These are phyloP conservation scores for Mionectes olivaceus DNA, from an alignment of 2,797 vertebrate species.

Conservation along the genomic window DNA sequence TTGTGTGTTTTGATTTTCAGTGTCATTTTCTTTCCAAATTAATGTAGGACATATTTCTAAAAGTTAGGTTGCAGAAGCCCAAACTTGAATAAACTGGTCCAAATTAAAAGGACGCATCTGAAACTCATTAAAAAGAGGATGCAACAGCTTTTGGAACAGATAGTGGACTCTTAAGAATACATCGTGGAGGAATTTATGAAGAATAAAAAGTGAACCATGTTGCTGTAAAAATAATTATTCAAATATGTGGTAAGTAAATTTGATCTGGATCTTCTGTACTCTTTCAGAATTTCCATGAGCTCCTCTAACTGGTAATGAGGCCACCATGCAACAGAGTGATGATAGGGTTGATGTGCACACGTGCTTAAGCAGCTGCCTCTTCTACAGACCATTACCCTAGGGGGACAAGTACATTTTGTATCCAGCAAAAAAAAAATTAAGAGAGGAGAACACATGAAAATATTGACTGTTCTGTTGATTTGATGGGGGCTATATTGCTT, in stretches of 20 bases:
- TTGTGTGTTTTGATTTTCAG: neutral
- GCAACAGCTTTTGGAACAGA: constrained; percentile 6
- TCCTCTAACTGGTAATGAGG: neutral
- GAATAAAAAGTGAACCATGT: constrained; percentile 30
- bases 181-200: neutral
- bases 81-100: constrained; percentile 7
- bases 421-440: neutral
- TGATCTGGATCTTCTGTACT: constrained; percentile 3
- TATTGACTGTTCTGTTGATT: neutral
- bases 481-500: neutral
- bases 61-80: neutral
- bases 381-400: neutral
- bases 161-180: neutral
- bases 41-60: neutral
- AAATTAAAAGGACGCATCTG: constrained; percentile 31
- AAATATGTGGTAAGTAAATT: constrained; percentile 19
- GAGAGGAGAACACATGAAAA: neutral
- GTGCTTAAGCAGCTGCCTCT: neutral
- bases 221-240: constrained; percentile 43
- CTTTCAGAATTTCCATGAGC: neutral
- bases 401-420: neutral
- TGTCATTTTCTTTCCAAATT: neutral
- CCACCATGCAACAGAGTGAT: neutral
- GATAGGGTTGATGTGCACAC: fast-evolving
- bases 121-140: constrained; percentile 36